Evolutionary conservation across 2,888 invertebrate species (phyloP).

Genomic region (Petrolisthes manimaculis): DNA sequence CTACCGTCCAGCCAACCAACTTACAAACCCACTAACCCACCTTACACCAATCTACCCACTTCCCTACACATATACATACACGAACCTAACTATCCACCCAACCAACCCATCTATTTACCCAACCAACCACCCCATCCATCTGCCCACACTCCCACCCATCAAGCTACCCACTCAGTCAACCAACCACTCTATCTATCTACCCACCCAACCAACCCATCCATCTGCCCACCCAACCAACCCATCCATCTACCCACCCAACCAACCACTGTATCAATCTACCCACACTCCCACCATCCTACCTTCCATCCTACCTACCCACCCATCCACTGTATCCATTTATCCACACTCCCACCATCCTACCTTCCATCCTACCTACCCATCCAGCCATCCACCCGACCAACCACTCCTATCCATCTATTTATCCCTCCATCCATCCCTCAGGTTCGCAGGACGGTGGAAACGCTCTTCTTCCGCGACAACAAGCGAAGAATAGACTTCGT

Average conservation of each 20-base stretch:
- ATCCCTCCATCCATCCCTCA: conserved; percentile 8
- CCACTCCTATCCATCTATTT: not conserved
- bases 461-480: conserved; percentile 67
- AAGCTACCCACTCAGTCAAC: not conserved
- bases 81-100: too few relatives aligned
- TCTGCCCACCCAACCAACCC: not conserved
- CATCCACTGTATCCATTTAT: not conserved
- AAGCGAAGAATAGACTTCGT: conserved; percentile 67
- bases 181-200: not conserved
- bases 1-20: too few relatives aligned
- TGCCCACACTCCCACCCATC: not conserved
- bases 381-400: not conserved
- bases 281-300: not conserved
- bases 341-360: not conserved
- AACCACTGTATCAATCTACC: too few relatives aligned
- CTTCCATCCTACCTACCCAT: not conserved
- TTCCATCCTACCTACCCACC: not conserved
- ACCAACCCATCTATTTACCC: too few relatives aligned
- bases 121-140: too few relatives aligned
- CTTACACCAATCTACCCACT: not conserved
- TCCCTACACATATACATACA: too few relatives aligned
- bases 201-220: not conserved
- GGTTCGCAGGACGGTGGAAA: conserved; percentile 64
- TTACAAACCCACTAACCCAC: too few relatives aligned
- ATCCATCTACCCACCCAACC: too few relatives aligned